Evolutionary conservation across 1,140 invertebrate species (phyloP).

Genomic region (Hyles vespertilio): DNA sequence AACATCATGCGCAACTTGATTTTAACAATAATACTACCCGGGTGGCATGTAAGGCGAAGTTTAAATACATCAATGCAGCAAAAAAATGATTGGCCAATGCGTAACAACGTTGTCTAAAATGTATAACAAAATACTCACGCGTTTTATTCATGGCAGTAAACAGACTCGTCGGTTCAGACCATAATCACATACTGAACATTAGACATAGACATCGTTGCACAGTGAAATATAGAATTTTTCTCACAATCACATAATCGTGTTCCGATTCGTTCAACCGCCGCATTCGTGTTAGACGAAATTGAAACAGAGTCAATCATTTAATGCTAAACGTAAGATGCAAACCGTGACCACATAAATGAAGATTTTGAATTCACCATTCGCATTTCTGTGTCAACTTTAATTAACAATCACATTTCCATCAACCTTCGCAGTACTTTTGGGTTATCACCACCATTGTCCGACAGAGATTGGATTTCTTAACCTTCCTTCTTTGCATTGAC

Average conservation of each 20-base stretch:
- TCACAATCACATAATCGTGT: conserved; percentile 73
- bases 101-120: background rate
- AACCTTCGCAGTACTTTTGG: conserved; percentile 44
- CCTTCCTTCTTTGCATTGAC: conserved; percentile 42
- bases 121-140: conserved; percentile 45
- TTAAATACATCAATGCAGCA: conserved; percentile 7
- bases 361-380: conserved; percentile 65
- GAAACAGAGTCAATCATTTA: conserved; percentile 74
- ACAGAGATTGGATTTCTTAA: conserved; percentile 58
- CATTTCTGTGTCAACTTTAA: conserved; percentile 73
- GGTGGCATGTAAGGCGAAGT: conserved; percentile 38
- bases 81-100: conserved; percentile 3
- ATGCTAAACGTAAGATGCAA: conserved; percentile 66
- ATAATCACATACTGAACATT: conserved; percentile 61
- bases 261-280: conserved; percentile 66
- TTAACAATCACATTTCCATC: conserved; percentile 72
- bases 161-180: conserved; percentile 44
- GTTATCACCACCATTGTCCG: conserved; percentile 55
- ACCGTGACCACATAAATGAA: conserved; percentile 70
- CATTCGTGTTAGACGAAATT: conserved; percentile 71
- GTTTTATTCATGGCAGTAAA: conserved; percentile 62
- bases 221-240: conserved; percentile 57
- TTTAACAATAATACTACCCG: conserved; percentile 50
- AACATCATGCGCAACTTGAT: conserved; percentile 61
- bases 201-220: conserved; percentile 45